Conservation (phyloP, 1,140 invertebrate species). For the Hormaphis cornu region DNA sequence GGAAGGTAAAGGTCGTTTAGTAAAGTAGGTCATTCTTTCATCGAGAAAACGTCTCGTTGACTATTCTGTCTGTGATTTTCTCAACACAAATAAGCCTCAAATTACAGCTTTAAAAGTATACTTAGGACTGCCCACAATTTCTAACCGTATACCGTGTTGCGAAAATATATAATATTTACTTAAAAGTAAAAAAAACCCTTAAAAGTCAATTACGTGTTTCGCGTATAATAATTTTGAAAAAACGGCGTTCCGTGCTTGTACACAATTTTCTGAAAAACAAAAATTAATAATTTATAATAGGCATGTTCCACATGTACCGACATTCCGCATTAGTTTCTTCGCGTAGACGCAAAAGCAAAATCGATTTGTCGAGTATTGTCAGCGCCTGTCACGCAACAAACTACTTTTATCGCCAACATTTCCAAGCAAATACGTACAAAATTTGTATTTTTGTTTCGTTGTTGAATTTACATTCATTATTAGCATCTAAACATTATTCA, state of each 20-base stretch:
- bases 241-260: background rate
- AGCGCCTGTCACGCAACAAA: constrained; percentile 3
- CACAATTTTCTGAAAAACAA: background rate
- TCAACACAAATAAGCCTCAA: too few relatives aligned
- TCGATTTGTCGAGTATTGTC: background rate
- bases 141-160: too few relatives aligned
- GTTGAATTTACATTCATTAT: too few relatives aligned
- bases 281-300: background rate
- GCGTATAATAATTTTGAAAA: background rate
- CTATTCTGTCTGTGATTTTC: background rate
- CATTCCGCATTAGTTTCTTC: background rate
- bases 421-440: background rate
- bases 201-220: too few relatives aligned
- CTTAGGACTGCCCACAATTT: too few relatives aligned
- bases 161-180: too few relatives aligned
- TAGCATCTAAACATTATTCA: too few relatives aligned
- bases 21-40: background rate
- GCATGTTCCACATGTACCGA: too few relatives aligned
- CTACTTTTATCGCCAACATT: background rate
- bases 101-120: too few relatives aligned
- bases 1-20: background rate
- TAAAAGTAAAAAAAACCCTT: too few relatives aligned
- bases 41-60: background rate
- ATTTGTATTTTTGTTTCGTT: too few relatives aligned
- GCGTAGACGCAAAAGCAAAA: background rate